Percentiles rank a stretch among this genome's conserved stretches.
phyloP scores from a whole-genome alignment of 2,888 invertebrate species.

The Andricus quercusramuli region DNA sequence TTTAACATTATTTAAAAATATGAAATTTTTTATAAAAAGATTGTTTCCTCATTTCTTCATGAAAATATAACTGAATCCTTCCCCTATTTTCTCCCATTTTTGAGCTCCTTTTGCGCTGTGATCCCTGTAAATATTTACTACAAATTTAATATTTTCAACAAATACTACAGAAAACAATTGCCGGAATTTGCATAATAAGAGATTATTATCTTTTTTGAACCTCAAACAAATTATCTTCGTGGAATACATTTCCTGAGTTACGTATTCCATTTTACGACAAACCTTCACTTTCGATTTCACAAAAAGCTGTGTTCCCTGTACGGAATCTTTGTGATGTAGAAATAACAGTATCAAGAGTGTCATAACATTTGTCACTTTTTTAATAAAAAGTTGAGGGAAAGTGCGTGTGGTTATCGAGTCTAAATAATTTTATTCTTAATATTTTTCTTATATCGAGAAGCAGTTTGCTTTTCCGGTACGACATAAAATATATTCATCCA shows the following conservation, averaged over 20 bases:
- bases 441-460: not conserved
- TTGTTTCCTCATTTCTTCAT: no score
- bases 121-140: not conserved
- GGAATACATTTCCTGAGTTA: conserved; percentile 2
- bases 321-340: not conserved
- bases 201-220: not conserved
- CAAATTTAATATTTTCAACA: not conserved
- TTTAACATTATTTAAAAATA: no score
- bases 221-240: not conserved
- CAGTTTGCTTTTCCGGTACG: not conserved
- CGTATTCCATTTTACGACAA: not conserved
- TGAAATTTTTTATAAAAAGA: no score
- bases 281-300: conserved; percentile 1
- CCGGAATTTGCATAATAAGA: not conserved
- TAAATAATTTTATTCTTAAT: not conserved
- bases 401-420: not conserved
- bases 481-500: not conserved
- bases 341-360: not conserved
- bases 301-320: conserved; percentile 5
- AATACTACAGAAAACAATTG: not conserved
- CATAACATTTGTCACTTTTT: conserved; percentile 5
- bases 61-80: no score
- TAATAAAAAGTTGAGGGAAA: not conserved
- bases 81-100: no score
- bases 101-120: no score